Evolutionary conservation across 2,797 vertebrate genomes (phyloP).

Genomic region (Australoheros facetus): DNA sequence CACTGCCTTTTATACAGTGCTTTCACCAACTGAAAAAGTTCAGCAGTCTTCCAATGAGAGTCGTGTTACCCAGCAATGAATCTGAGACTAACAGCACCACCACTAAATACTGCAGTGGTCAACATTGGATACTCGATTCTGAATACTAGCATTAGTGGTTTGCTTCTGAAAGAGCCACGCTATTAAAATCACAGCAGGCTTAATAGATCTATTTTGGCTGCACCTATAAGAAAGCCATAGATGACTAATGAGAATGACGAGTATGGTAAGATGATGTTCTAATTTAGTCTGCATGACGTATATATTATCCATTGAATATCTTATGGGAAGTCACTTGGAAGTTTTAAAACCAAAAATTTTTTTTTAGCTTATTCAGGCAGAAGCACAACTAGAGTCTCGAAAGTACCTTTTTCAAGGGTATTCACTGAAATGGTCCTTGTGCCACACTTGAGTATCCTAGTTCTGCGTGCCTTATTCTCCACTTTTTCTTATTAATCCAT

Average conservation of each 20-base stretch:
- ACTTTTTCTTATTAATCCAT: not conserved
- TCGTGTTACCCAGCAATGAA: not conserved
- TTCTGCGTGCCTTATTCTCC: not conserved
- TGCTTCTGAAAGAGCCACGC: conserved; percentile 23
- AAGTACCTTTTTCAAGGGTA: not conserved
- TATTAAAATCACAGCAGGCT: conserved; percentile 41
- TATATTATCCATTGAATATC: too few species aligned
- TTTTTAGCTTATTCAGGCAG: not conserved
- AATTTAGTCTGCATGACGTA: not conserved
- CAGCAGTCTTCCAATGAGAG: not conserved
- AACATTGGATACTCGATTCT: conserved; percentile 13
- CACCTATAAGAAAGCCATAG: not conserved
- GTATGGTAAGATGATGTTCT: not conserved
- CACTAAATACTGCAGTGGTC: conserved; percentile 14
- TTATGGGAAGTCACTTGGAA: accelerated
- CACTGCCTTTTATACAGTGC: not conserved
- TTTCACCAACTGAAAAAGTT: not conserved
- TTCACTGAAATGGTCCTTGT: not conserved
- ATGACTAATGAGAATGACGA: not conserved
- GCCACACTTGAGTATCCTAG: not conserved
- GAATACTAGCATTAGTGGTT: conserved; percentile 48
- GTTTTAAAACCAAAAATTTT: not conserved
- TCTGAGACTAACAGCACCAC: conserved; percentile 4
- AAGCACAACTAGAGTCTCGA: not conserved
- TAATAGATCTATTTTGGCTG: conserved; percentile 39